Evolutionary conservation across 1,140 invertebrate species (phyloP), one percentile per base, ranked within the genome.

Genomic region (Pantala flavescens): DNA sequence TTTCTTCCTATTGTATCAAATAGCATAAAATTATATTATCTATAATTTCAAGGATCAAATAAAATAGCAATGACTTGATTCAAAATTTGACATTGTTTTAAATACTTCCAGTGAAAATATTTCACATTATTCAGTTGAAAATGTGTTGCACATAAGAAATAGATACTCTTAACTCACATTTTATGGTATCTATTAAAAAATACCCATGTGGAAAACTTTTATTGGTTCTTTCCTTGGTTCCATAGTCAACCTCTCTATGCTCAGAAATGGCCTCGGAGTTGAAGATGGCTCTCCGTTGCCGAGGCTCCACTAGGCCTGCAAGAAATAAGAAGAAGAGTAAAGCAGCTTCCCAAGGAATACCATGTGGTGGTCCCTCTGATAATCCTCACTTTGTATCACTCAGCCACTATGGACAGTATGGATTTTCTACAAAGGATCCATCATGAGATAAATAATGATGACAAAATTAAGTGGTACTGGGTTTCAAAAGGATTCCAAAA

Each of bases 201-300:
- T 21, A 14, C 49, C n/a, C 49, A 63, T 63, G 49, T 23, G 73
- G 23, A 23, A 28, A n/a, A 14, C 63, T 49, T 16, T 71, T 43
- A 75, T 70, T 28, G 42, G 19, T 76, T 75, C 72, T 72, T 75
- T 74, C 80, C 80, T 43, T 76, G 42, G 75, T 78, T 73, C 77
- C 76, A 71, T 82, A 83, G 77, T 84, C 90, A 88, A 86, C 86
- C 71, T 89, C 88, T 70, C 83, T 89, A 77, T 89, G 87, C 83
- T 86, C 87, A 75, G 88, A 90, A 82, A 89, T 89, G 87, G 86
- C 87, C 70, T 85, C 85, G 63, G 90, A 91, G 81, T 82, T 91
- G 76, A 87, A 88, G 77, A 89, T 89, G 77, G 89, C 88, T 70
- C 81, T 91, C 75, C 86, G 88, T 79, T 90, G 88, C 79, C 86